A percentile compares a stretch with the other conserved stretches of the same genome.
phyloP scores from a whole-genome alignment of 2,113 vertebrate genomes.

The Lota lota region DNA sequence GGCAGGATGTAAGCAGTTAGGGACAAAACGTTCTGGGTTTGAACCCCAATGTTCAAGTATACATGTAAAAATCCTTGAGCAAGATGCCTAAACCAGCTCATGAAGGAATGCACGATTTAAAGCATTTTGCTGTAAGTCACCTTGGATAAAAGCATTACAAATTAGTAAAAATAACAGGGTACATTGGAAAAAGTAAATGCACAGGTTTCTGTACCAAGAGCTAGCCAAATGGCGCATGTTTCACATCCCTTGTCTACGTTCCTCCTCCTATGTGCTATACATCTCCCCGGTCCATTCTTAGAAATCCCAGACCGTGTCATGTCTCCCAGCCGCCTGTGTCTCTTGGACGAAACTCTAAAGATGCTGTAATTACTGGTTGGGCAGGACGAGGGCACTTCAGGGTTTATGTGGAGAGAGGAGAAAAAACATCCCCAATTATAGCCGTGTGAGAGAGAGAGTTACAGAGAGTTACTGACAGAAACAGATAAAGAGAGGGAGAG shows the following conservation, averaged over 20 bases:
- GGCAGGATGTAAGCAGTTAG: neutral
- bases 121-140: no score
- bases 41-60: no score
- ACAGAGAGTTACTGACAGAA: constrained; percentile 1
- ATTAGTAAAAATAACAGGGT: no score
- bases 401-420: constrained; percentile 64
- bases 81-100: no score
- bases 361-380: constrained; percentile 76
- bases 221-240: neutral
- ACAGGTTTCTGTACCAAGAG: neutral
- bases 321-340: constrained; percentile 45
- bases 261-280: constrained; percentile 28
- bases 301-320: constrained; percentile 50
- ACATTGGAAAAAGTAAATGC: no score
- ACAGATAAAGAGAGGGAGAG: neutral
- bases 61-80: no score
- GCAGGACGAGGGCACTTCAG: constrained; percentile 59
- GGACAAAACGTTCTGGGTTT: neutral
- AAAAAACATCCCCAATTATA: constrained; percentile 69
- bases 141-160: no score
- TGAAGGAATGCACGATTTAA: no score
- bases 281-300: constrained; percentile 55
- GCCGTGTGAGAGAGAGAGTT: constrained; percentile 27
- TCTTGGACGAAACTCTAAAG: constrained; percentile 63
- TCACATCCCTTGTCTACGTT: constrained; percentile 27